Conservation (phyloP, 2,113 vertebrate genomes). For the Herpailurus yagouaroundi region DNA sequence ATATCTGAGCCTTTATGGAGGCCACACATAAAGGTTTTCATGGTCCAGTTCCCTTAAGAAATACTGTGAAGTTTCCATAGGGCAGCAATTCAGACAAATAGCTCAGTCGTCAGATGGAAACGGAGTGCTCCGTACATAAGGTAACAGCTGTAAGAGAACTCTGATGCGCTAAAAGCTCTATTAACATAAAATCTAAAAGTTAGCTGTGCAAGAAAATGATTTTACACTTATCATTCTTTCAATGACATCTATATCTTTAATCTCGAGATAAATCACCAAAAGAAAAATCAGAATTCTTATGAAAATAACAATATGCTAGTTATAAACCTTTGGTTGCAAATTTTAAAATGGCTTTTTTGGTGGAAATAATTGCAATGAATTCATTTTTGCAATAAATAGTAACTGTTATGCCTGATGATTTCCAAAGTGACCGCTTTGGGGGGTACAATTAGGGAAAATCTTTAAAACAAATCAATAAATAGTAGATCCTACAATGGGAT, state of each 20-base stretch:
- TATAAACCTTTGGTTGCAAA: not conserved
- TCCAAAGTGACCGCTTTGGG: constrained; percentile 47
- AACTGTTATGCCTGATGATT: constrained; percentile 32
- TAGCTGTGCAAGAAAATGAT: not conserved
- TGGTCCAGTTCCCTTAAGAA: not conserved
- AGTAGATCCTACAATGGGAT: not conserved
- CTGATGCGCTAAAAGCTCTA: constrained; percentile 31
- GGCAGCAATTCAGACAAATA: not conserved
- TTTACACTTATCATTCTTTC: constrained; percentile 51
- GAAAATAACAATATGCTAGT: not conserved
- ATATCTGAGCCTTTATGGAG: not conserved
- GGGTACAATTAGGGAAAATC: constrained; percentile 7
- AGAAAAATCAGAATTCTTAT: constrained; percentile 28
- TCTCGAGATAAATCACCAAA: constrained; percentile 48
- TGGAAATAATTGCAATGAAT: constrained; percentile 56
- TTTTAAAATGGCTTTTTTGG: constrained; percentile 45
- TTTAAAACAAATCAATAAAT: not conserved
- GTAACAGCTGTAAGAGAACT: not conserved
- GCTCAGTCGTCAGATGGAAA: not conserved
- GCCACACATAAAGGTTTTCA: not conserved
- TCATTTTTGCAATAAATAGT: constrained; percentile 57
- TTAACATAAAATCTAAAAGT: constrained; percentile 15
- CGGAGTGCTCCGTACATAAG: not conserved
- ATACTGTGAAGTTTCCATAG: not conserved
- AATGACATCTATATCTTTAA: constrained; percentile 36